Base-by-base conservation (phyloP, 1,140 invertebrate genomes). In the Drosophila neocordata region DNA sequence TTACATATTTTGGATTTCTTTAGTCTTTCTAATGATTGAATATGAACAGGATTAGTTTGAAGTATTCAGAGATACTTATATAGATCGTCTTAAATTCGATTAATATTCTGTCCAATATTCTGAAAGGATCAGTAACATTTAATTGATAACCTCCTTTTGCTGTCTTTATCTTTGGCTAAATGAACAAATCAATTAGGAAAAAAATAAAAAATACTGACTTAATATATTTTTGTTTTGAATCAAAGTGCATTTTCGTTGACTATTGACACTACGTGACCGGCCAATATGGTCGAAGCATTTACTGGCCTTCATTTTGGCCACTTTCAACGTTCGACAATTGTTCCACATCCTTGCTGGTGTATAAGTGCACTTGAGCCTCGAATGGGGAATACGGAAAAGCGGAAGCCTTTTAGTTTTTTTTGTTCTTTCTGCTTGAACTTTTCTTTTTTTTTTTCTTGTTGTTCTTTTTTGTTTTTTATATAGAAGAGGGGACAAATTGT, bases 261-360 rank as follows among this genome's bases (percentile, higher is more conserved):
- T 87, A 82, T 87, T 87, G 82, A 88, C 82, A 76, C 82, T 73
- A 88, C 82, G 82, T 87, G 82, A 82, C 82, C 83, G 70, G 65
- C 75, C 58, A 87, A 69, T 15, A 64, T 51, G 56, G 41, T 58
- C 48, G 24, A 37, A 68, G 71, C 59, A 79, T 87, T 87, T 82
- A 61, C 63, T 69, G 37, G 55, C 44, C 15, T 27, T 41, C 15
- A 4, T 11, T 8, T n/a, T 35, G 0, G 18, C 34, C 24, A 48
- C 15, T 13, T 6, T 9, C 9, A 18, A 4, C 15, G 15, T 22
- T 72, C 15, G 15, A 12, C 1, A 22, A 34, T 35, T 62, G 22
- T 34, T n/a, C 51, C 18, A 35, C 18, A 13, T 20, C 27, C 27
- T 6, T 31, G 27, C 51, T 44, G 31, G 15, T 63, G 24, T 37